Evolutionary conservation across 92 coral and sea anemone species (phyloP).

Genomic region (Zoanthus gigantus): DNA sequence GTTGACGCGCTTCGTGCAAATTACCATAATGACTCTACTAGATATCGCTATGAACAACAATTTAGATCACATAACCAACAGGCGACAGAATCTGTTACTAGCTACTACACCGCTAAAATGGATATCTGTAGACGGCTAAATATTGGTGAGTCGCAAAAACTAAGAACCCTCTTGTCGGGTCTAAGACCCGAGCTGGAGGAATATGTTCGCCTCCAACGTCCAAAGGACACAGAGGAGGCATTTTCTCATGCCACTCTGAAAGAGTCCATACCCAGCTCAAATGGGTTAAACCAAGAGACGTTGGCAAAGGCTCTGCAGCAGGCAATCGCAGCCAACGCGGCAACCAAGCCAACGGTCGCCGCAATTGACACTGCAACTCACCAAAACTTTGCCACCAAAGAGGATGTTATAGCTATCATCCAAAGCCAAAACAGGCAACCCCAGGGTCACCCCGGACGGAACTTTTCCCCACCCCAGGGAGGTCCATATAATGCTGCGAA

Average conservation of each 20-base stretch:
- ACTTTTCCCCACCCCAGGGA: not conserved
- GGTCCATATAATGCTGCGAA: not conserved
- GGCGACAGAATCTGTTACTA: not conserved
- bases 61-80: not conserved
- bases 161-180: not conserved
- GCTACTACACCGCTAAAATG: not conserved
- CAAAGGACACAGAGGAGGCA: not conserved
- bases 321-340: too few species aligned
- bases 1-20: not conserved
- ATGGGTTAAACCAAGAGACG: too few species aligned
- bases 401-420: too few species aligned
- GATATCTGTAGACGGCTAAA: not conserved
- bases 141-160: not conserved
- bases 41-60: not conserved
- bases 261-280: not conserved
- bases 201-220: conserved; percentile 6
- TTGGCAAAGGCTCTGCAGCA: too few species aligned
- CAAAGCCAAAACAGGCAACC: not conserved
- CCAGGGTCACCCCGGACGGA: not conserved
- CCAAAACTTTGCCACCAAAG: too few species aligned
- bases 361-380: too few species aligned
- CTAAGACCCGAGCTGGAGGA: not conserved
- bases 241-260: not conserved
- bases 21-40: not conserved
- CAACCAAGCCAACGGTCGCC: too few species aligned